Base-by-base conservation (phyloP, 2,888 invertebrate species). In the Nudaria mundana region DNA sequence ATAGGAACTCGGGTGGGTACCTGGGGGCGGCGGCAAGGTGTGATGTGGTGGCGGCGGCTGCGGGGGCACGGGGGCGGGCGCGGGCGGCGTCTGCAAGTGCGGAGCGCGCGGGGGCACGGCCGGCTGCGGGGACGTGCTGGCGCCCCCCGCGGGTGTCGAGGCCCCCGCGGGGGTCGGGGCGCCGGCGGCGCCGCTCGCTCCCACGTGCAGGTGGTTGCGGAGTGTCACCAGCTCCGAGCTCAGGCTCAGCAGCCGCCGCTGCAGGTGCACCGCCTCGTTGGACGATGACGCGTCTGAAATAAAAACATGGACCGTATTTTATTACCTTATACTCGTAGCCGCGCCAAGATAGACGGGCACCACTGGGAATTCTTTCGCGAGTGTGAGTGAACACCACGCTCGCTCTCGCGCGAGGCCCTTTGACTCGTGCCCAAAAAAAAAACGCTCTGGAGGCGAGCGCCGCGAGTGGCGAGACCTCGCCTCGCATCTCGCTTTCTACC, bases 211-310 rank as follows among this genome's bases (percentile, higher is more conserved):
- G 58, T 96, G 93, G 89, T 96, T 97, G 64, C 97, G 92, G 76
- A 97, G 92, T 61, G 97, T 97, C 76, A 97, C 96, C 90, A 97
- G 90, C 90, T 97, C 97, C 60, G 96, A 94, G 89, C 96, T 96
- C 58, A 97, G 91, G 81, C 95, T 97, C 74, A 96, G 94, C 73
- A 97, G 91, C 62, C 96, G 93, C 81, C 97, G 97, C 90, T 97
- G 96, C 73, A 97, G 90, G 81, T 97, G 97, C 67, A 96, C 97
- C 62, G 97, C 97, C 91, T 97, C 97, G 91, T 96, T 97, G 66
- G 96, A 96, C 52, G 96, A 97, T 66, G 97, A 96, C 66, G 97
- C 97, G 94, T 97, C 97, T 97, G 91, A 1, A 57, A 89, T 87
- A 50, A 41, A 6, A 7, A 6, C 6, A 7, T 3, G 3, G 15